Percentiles rank a stretch among this genome's conserved stretches.
Evolutionary conservation across 2,888 invertebrate genomes (phyloP).

Genomic region (Kryphioiulus occultus): DNA sequence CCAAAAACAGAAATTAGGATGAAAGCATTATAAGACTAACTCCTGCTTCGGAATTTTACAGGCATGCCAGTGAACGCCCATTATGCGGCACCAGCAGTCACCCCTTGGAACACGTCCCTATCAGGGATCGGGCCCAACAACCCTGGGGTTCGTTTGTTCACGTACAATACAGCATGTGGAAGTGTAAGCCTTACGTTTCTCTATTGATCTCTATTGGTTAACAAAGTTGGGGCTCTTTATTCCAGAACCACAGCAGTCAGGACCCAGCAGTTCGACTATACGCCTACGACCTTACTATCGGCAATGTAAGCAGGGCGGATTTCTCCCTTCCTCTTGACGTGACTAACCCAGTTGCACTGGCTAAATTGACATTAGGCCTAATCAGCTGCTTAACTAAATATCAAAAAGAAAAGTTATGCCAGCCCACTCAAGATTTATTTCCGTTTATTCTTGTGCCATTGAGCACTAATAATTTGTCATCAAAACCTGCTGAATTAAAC

Average conservation of each 20-base stretch:
- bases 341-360: background rate
- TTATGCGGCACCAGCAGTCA: constrained; percentile 87
- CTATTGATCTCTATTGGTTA: background rate
- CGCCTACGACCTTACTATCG: constrained; percentile 76
- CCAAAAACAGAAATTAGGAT: too few species aligned
- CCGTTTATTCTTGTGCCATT: too few species aligned
- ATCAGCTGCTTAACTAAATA: background rate
- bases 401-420: background rate
- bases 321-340: background rate
- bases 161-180: constrained; percentile 74
- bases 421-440: too few species aligned
- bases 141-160: constrained; percentile 86
- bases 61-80: constrained; percentile 81
- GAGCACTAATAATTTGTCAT: too few species aligned
- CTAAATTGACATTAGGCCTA: too few species aligned
- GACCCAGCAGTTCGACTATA: constrained; percentile 89
- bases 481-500: too few species aligned
- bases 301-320: constrained; percentile 39
- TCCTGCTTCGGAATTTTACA: too few species aligned
- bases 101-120: constrained; percentile 76
- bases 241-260: constrained; percentile 63
- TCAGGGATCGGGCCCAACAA: constrained; percentile 71
- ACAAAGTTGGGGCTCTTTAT: background rate
- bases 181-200: constrained; percentile 20
- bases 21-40: too few species aligned